Conservation (phyloP, 2,113 vertebrate species). For the Anarrhichthys ocellatus region DNA sequence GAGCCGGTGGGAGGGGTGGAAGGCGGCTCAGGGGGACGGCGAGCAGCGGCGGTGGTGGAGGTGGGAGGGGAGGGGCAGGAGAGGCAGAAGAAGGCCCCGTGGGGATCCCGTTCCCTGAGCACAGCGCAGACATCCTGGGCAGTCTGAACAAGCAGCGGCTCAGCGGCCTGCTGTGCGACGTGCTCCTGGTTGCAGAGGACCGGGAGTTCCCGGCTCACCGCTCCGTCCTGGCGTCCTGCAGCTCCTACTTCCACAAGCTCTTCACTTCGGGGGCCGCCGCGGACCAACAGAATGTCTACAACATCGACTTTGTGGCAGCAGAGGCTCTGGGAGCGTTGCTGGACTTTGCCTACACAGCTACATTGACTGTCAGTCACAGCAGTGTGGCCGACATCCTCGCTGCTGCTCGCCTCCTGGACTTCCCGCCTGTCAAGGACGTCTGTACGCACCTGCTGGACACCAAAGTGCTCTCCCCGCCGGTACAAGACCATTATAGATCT, state of each 20-base stretch:
- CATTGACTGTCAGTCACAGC: constrained; percentile 93
- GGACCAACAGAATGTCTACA: constrained; percentile 95
- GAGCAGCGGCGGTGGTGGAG: constrained; percentile 68
- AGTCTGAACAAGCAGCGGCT: constrained; percentile 95
- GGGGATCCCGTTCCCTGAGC: constrained; percentile 98
- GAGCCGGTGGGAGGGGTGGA: constrained; percentile 84
- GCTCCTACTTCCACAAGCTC: constrained; percentile 98
- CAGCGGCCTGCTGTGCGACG: constrained; percentile 94
- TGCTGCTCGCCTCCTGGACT: constrained; percentile 94
- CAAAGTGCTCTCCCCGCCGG: constrained; percentile 92
- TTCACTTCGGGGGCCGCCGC: constrained; percentile 96
- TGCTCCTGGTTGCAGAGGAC: constrained; percentile 94
- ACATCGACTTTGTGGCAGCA: constrained; percentile 94
- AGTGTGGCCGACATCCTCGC: constrained; percentile 95
- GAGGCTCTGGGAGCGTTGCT: constrained; percentile 94
- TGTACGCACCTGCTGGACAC: constrained; percentile 97
- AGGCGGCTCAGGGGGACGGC: constrained; percentile 76
- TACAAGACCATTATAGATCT: constrained; percentile 56
- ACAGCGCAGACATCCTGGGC: constrained; percentile 96
- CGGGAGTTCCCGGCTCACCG: constrained; percentile 97
- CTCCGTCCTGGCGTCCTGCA: constrained; percentile 97
- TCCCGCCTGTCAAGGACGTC: constrained; percentile 93
- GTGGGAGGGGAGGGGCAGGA: constrained; percentile 75
- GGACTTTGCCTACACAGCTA: constrained; percentile 99
- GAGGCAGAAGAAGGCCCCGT: constrained; percentile 95